Evolutionary conservation across 2,113 vertebrate species (phyloP).

Genomic region (Eublepharis macularius): DNA sequence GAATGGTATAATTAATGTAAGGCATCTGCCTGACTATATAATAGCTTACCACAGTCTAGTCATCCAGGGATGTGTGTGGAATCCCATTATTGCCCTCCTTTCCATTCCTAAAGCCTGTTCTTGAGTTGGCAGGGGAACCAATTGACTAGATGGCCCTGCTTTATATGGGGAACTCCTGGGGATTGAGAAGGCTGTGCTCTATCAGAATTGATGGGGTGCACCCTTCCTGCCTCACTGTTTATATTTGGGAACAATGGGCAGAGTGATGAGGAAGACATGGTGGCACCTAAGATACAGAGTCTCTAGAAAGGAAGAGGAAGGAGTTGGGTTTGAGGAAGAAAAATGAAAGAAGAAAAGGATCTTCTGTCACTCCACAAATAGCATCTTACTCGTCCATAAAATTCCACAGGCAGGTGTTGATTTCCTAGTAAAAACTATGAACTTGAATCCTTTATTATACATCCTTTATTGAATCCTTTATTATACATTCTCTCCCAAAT

Average conservation of each 20-base stretch:
- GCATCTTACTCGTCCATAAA: not conserved
- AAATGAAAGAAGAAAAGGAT: not conserved
- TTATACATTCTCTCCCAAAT: constrained; percentile 31
- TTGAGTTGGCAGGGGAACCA: not conserved
- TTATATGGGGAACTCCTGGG: not conserved
- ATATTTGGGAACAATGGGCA: not conserved
- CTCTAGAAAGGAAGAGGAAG: not conserved
- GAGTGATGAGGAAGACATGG: not conserved
- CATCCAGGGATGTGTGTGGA: not conserved
- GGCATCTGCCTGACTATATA: too few species aligned
- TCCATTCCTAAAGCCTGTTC: not conserved
- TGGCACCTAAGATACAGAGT: not conserved
- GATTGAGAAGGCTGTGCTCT: too few species aligned
- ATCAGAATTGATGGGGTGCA: too few species aligned
- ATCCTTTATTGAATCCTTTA: too few species aligned
- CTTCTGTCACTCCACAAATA: not conserved
- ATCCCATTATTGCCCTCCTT: too few species aligned
- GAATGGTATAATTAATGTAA: not conserved
- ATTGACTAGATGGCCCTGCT: too few species aligned
- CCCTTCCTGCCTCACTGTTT: too few species aligned
- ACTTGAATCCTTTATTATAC: constrained; percentile 49
- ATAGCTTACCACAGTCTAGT: not conserved
- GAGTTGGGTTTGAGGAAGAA: too few species aligned
- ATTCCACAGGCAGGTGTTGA: not conserved
- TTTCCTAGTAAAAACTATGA: constrained; percentile 49